Base-by-base conservation (phyloP, 2,888 invertebrate genomes). In the Eupithecia tripunctaria region DNA sequence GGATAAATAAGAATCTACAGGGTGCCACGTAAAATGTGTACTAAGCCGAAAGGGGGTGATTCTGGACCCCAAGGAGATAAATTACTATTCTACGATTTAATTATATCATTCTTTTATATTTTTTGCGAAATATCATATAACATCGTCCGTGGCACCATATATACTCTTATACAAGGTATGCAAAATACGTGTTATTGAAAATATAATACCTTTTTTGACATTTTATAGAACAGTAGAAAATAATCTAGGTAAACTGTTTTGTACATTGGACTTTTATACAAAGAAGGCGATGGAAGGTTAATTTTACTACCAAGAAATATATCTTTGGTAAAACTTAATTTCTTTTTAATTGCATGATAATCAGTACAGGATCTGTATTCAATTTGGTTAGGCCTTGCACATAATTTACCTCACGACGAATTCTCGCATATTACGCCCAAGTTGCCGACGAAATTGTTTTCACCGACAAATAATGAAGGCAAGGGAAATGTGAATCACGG, bases 401-500 rank as follows among this genome's bases (percentile, higher is more conserved):
- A 60, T 70, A 75, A 70, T 67, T 70, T 38, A 70, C 67, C 60
- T 64, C 36, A 64, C 27, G 63, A 67, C 64, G 47, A 60, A 70
- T 56, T 71, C 60, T 67, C 41, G 56, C 43, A 70, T 60, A 74
- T 65, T 67, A 71, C 51, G 64, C 38, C 41, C 70, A 62, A 69
- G 70, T 68, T 60, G 70, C 75, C 69, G 66, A 47, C 64, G n/a
- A 75, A 76, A 71, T 74, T 72, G 71, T 71, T 78, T 78, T 75
- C 78, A 74, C 74, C 74, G 74, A 82, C 72, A 80, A 79, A 81
- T 81, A 81, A 82, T 78, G 82, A 79, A 83, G 81, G 78, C 82
- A 76, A 84, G 83, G 81, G 85, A 84, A 86, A 86, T 87, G 85
- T 87, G 87, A 89, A 86, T 89, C 87, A 87, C 85, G 83, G 79